A percentile compares a stretch with the other conserved stretches of the same genome.
Evolutionary conservation across 2,888 invertebrate genomes (phyloP).

Genomic region (Tigriopus californicus): DNA sequence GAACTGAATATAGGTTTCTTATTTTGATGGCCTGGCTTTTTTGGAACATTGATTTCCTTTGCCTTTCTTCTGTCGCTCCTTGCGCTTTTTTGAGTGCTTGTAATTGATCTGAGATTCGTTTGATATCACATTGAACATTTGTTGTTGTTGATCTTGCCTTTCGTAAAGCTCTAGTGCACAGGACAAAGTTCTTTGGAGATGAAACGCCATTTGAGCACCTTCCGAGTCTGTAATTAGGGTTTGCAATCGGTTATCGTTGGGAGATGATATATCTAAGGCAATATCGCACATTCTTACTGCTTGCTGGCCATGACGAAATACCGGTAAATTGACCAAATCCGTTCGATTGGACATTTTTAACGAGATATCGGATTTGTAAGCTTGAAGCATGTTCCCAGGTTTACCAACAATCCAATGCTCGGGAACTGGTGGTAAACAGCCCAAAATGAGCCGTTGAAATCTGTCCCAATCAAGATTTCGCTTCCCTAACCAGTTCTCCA

Average conservation of each 20-base stretch:
- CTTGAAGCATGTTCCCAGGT: neutral
- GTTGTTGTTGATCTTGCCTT: no score
- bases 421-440: slow-evolving; percentile 1
- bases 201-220: slow-evolving; percentile 14
- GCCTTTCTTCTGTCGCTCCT: no score
- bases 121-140: no score
- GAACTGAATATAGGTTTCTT: no score
- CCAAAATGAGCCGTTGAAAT: slow-evolving; percentile 9
- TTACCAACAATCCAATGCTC: neutral
- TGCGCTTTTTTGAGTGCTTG: no score
- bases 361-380: no score
- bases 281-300: slow-evolving; percentile 10
- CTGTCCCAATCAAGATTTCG: neutral
- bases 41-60: no score
- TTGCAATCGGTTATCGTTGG: neutral
- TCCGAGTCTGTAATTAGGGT: neutral
- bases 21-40: no score
- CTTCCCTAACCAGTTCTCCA: slow-evolving; percentile 6
- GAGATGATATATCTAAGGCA: neutral
- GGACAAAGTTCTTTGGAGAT: slow-evolving; percentile 7
- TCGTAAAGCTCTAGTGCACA: slow-evolving; percentile 6
- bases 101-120: no score
- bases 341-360: neutral
- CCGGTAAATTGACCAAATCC: neutral
- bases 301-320: slow-evolving; percentile 6